phyloP scores from a whole-genome alignment of 2,113 vertebrate genomes.

The Heptranchias perlo region DNA sequence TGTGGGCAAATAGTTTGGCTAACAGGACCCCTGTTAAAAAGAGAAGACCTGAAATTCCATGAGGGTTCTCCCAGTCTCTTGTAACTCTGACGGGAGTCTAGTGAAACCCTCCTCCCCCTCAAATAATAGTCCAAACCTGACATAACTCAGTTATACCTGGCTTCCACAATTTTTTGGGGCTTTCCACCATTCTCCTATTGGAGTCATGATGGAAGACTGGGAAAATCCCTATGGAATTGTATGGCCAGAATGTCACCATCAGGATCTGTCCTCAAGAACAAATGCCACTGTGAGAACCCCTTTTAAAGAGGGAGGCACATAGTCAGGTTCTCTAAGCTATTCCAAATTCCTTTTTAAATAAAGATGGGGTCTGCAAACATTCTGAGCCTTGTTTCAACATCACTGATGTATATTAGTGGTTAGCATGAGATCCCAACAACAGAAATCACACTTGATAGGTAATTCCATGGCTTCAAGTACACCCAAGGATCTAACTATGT shows the following conservation, averaged over 20 bases:
- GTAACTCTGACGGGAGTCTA: not conserved
- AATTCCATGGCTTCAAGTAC: not conserved
- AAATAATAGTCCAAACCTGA: not conserved
- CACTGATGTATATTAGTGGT: not conserved
- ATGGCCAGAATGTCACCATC: not conserved
- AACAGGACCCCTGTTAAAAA: not conserved
- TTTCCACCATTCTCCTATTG: not conserved
- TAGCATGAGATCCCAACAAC: not conserved
- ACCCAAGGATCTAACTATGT: not conserved
- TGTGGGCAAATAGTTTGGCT: not conserved
- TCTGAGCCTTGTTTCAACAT: not conserved
- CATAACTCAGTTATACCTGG: not conserved
- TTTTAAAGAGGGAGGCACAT: not conserved
- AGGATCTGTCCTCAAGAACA: not conserved
- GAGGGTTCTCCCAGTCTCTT: not conserved
- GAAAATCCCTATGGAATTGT: not conserved
- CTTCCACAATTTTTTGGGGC: not conserved
- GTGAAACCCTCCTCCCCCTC: not conserved
- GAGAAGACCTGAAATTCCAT: not conserved
- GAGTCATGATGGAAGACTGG: not conserved
- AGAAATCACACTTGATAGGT: not conserved
- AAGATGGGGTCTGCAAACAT: not conserved
- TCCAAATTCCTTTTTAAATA: not conserved
- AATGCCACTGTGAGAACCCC: not conserved
- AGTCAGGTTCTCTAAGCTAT: not conserved